Conservation (phyloP, 2,113 vertebrate genomes). For the Meriones unguiculatus region DNA sequence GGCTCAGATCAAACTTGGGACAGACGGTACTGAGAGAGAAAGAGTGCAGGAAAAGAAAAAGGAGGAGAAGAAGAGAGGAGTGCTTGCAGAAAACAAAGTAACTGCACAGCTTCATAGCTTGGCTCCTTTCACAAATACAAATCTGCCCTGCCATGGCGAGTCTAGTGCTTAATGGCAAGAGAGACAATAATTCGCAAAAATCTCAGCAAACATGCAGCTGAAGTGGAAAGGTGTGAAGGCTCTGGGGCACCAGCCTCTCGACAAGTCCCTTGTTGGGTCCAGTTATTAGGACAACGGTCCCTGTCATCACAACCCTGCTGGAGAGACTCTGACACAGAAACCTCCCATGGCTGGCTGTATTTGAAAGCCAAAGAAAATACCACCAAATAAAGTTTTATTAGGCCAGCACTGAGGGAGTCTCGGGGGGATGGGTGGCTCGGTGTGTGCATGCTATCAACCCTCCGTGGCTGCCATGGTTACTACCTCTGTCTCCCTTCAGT, state of each 20-base stretch:
- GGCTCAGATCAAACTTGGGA: neutral
- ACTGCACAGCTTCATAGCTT: neutral
- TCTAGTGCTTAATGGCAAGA: constrained; percentile 30
- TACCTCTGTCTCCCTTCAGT: neutral
- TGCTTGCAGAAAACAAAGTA: constrained; percentile 54
- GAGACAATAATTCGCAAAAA: neutral
- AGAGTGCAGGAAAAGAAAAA: neutral
- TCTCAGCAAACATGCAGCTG: neutral
- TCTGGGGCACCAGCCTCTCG: neutral
- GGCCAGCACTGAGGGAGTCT: neutral
- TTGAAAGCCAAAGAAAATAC: constrained; percentile 51
- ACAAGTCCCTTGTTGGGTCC: neutral
- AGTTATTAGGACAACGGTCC: neutral
- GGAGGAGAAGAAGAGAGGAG: neutral
- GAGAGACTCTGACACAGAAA: constrained; percentile 14
- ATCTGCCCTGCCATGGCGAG: neutral
- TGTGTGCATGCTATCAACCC: accelerated
- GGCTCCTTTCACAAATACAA: constrained; percentile 3
- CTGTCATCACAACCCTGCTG: neutral
- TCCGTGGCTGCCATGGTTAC: neutral
- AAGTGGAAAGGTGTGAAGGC: neutral
- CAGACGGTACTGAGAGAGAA: neutral
- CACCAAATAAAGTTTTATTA: constrained; percentile 24
- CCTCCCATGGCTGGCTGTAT: neutral
- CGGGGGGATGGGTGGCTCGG: neutral